Conservation (phyloP, 2,888 invertebrate species). For the Ferrisia virgata region DNA sequence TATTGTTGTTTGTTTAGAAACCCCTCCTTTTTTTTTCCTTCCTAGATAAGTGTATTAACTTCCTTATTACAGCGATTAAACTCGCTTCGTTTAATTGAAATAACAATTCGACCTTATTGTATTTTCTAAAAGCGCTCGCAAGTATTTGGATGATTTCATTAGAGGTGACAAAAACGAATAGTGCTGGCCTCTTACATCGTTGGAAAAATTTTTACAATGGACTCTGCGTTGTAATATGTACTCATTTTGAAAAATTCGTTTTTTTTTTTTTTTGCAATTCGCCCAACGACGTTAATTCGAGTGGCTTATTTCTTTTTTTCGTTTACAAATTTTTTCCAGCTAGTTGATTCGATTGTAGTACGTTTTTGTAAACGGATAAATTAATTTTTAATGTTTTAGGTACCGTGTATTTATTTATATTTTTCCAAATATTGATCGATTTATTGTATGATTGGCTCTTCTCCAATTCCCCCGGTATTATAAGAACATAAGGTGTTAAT, state of each 20-base stretch:
- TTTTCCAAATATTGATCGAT: not conserved
- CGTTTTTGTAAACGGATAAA: not conserved
- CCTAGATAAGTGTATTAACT: not conserved
- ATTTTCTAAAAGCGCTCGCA: not conserved
- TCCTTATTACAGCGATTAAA: slow-evolving; percentile 4
- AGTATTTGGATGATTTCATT: not conserved
- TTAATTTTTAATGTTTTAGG: not conserved
- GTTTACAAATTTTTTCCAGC: not conserved
- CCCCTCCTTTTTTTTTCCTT: not conserved
- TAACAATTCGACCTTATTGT: not conserved
- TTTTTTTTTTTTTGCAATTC: not conserved
- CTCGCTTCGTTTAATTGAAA: not conserved
- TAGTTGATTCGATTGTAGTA: not conserved
- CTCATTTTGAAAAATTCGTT: not conserved
- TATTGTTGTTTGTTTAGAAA: not conserved
- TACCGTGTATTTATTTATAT: not conserved
- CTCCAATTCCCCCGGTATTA: not conserved
- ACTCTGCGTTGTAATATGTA: not conserved
- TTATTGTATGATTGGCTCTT: not conserved
- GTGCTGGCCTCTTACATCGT: not conserved
- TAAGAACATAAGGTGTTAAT: not conserved
- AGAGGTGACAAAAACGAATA: not conserved
- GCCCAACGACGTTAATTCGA: not conserved
- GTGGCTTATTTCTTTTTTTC: not conserved
- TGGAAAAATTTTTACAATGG: not conserved